Base-by-base conservation (phyloP, 1,140 invertebrate species). In the Chlorops oryzae region DNA sequence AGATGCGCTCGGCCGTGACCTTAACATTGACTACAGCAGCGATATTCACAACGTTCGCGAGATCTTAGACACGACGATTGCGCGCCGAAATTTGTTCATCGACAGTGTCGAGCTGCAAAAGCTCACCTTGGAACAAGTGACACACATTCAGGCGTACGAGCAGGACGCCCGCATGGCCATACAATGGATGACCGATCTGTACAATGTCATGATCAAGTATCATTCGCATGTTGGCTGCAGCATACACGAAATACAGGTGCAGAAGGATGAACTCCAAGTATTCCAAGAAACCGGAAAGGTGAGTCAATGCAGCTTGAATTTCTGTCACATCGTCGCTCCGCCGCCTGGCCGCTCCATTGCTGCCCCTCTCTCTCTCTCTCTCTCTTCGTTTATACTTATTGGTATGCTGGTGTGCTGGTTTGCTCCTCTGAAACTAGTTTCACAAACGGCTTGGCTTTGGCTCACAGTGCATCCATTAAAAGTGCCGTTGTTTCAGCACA, bases 201-300 rank as follows among this genome's bases (percentile, higher is more conserved):
- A 84, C 70, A 75, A 81, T 17, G 84, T 86, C 23, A 74, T 89
- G 69, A 65, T 87, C 28, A 78, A 77, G 47, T 80, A 81, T 50
- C 82, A 88, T 57, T 79, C 80, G 35, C 81, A 87, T 59, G 82
- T 90, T 49, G 87, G 86, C 5, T 82, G 80, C 56, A 83, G 79
- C 39, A 77, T 83, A 6, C 75, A 79, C 40, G 86, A 89, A 74
- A 87, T 87, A 50, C 83, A 88, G 58, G 65, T 72, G 13, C 81
- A 88, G 55, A 88, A 88, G 70, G 80, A 84, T 37, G 82, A 88
- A 57, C 81, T 87, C 61, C 83, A 84, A 63, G 77, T 80, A 44
- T 87, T 88, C 71, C 84, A 88, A 73, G 82, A 87, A 65, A 87
- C 85, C 24, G 84, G 85, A 38, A 81, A 81, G 72, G 86, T 85